Conservation (phyloP, 2,888 invertebrate genomes). For the Sarcophaga rosellei region DNA sequence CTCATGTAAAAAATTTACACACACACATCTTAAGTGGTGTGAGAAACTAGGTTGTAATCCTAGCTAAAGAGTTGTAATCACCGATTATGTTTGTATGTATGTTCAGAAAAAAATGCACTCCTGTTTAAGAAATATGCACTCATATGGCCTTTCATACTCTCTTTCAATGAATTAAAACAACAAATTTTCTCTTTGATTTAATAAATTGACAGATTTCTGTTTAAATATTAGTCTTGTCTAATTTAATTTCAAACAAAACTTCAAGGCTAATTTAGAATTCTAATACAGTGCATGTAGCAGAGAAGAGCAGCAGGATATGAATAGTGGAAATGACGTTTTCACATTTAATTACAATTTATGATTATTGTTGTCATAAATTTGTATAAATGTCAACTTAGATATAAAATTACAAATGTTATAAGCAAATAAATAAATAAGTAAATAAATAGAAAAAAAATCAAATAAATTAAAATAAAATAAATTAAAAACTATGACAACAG, state of each 20-base stretch:
- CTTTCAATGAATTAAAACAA: too few relatives aligned
- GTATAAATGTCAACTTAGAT: conserved; percentile 62
- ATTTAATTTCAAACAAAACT: background rate
- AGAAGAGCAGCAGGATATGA: background rate
- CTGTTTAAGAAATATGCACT: too few relatives aligned
- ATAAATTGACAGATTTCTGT: conserved; percentile 60
- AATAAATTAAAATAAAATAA: background rate
- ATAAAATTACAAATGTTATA: conserved; percentile 59
- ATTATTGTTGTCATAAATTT: conserved; percentile 67
- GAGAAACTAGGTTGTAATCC: too few relatives aligned
- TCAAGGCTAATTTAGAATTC: background rate
- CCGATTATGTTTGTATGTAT: too few relatives aligned
- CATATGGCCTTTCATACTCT: too few relatives aligned
- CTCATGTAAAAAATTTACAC: too few relatives aligned
- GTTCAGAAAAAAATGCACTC: too few relatives aligned
- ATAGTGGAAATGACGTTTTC: conserved; percentile 42
- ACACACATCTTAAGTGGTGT: too few relatives aligned
- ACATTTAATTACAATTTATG: conserved; percentile 68
- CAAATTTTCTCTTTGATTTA: background rate
- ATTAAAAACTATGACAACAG: background rate
- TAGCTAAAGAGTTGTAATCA: too few relatives aligned
- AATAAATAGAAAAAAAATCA: conserved; percentile 22
- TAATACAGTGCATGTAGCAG: too few relatives aligned
- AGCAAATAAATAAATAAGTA: conserved; percentile 60
- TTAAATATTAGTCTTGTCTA: background rate